These are phyloP conservation scores for Pipistrellus nathusii DNA, from an alignment of 2,797 vertebrate genomes.

Conservation along the genomic window DNA sequence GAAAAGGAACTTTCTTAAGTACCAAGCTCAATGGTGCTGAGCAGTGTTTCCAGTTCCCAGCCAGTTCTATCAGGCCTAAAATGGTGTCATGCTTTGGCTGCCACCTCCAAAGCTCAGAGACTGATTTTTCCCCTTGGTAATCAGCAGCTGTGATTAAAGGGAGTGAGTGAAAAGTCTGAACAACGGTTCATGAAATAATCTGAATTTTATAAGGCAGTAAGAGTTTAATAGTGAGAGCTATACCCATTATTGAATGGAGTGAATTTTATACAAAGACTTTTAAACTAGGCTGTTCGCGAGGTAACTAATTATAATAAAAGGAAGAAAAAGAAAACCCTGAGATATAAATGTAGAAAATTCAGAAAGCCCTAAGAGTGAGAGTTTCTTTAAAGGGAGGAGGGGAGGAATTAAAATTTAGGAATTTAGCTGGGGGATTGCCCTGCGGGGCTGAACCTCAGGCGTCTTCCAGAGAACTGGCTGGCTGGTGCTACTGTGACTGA, in stretches of 20 bases:
- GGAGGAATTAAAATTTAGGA: background rate
- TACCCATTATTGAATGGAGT: background rate
- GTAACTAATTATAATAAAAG: background rate
- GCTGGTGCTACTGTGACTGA: background rate
- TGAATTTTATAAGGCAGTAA: background rate
- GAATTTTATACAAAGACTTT: background rate
- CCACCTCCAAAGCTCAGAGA: background rate
- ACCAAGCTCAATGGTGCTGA: background rate
- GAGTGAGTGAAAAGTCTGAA: background rate
- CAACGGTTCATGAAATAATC: background rate
- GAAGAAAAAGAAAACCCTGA: background rate
- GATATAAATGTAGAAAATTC: background rate
- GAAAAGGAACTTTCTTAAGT: background rate
- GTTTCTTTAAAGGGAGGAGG: background rate
- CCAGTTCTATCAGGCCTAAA: background rate
- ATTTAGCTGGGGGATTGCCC: background rate
- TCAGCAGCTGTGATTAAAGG: background rate
- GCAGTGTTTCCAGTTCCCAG: background rate
- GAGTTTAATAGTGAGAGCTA: background rate
- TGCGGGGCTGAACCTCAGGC: background rate
- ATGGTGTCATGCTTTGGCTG: background rate
- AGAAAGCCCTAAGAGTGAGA: background rate
- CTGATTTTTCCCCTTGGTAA: background rate
- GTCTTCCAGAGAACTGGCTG: background rate
- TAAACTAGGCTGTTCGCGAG: background rate